Evolutionary conservation across 2,888 invertebrate genomes (phyloP).

Genomic region (Erpobdella octoculata): DNA sequence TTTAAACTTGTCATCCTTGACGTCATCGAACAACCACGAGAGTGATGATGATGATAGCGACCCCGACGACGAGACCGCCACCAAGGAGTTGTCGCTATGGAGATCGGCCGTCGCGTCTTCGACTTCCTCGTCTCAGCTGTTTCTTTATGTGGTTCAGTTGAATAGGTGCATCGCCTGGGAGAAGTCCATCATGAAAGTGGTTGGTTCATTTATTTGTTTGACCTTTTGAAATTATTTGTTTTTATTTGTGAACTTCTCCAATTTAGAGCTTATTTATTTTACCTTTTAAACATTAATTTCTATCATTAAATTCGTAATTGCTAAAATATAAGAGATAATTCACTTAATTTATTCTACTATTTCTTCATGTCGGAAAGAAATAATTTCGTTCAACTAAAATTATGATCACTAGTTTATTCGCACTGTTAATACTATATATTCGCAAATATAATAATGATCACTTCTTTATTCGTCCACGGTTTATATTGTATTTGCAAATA

Average conservation of each 20-base stretch:
- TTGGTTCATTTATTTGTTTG: conserved; percentile 56
- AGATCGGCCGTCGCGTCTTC: conserved; percentile 76
- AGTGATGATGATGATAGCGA: conserved; percentile 36
- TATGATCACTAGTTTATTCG: no score
- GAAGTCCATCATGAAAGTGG: conserved; percentile 98
- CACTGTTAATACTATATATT: no score
- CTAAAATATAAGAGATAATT: no score
- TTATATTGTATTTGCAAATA: no score
- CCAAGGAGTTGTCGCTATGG: conserved; percentile 68
- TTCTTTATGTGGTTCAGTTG: conserved; percentile 78
- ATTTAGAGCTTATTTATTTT: background rate
- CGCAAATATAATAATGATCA: no score
- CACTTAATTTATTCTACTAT: no score
- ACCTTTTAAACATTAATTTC: background rate
- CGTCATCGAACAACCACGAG: conserved; percentile 22
- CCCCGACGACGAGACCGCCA: conserved; percentile 33
- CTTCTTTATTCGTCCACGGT: no score
- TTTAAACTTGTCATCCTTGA: conserved; percentile 43
- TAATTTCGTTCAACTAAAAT: no score
- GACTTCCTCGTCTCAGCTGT: conserved; percentile 78
- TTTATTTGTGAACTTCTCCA: background rate
- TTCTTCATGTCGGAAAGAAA: no score
- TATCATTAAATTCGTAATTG: no score
- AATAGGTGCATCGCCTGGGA: conserved; percentile 92
- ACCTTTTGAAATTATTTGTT: background rate